Percentiles rank a stretch among this genome's conserved stretches.
Conservation (phyloP, 2,888 invertebrate species). For the Rotaria sp. region DNA sequence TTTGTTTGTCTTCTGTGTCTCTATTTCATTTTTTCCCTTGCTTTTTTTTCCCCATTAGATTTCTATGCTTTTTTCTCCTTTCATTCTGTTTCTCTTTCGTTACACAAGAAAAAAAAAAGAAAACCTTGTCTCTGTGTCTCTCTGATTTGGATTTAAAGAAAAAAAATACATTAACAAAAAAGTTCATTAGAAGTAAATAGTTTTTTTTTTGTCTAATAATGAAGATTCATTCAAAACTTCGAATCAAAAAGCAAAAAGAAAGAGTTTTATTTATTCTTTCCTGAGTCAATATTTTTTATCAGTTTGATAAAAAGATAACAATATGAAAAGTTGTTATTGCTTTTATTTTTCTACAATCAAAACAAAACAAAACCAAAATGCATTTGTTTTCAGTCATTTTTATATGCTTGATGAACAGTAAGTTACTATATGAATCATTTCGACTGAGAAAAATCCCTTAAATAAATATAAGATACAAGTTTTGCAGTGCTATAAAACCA, state of each 20-base stretch:
- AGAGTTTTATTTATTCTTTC: neutral
- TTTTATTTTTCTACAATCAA: neutral
- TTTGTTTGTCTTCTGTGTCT: neutral
- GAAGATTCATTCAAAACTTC: too few relatives aligned
- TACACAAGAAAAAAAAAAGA: neutral
- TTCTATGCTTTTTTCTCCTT: neutral
- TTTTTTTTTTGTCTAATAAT: too few relatives aligned
- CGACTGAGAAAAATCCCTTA: too few relatives aligned
- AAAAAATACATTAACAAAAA: neutral
- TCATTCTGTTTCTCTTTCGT: neutral
- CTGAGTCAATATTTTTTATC: neutral
- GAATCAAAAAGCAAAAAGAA: neutral
- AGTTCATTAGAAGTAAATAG: too few relatives aligned
- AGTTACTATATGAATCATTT: neutral
- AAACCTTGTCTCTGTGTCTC: slow-evolving; percentile 2
- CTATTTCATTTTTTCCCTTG: neutral
- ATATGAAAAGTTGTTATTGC: neutral
- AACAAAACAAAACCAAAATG: neutral
- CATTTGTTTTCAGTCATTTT: neutral
- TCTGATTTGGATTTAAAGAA: neutral
- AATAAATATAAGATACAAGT: too few relatives aligned
- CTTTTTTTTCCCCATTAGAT: neutral
- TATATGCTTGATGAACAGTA: neutral
- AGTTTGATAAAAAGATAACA: neutral
- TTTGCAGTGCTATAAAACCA: too few relatives aligned